Evolutionary conservation across 2,888 invertebrate species (phyloP), one percentile per base, ranked within the genome.

Genomic region (Neelides folsomi): DNA sequence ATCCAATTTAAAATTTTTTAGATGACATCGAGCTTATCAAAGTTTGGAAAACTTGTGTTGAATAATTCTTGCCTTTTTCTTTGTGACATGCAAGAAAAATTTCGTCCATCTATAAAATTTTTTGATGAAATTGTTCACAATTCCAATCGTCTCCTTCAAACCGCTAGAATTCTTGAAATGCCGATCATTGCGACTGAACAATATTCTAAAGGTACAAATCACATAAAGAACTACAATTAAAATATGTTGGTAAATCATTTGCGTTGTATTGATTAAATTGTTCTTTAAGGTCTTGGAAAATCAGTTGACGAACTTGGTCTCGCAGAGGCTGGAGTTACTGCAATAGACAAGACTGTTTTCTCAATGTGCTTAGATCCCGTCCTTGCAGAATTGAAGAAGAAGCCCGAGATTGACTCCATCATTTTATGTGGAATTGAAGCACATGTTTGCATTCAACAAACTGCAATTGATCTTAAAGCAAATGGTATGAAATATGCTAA

Each of bases 371-470:
- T 74, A 13, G 71, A 72, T 8, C 72, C 74, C 34, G 70, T 76
- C 5, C 65, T 71, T 44, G 58, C 68, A 1, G 59, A 66, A 46
- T 55, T 76, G 57, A 66, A 68, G 46, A 65, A 66, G 4, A 58
- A 60, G 13, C 65, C 66, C 1, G 58, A 66, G 3, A 50, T 66
- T 1, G 56, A 59, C 39, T 68, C 70, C 6, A 66, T 74, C 36
- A 59, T 75, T 48, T 61, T 76, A 12, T 73, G 73, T 59, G 75
- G 75, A 15, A 73, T 76, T 54, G 75, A 79, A 70, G 70, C 77
- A 0, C 78, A 78, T 67, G 77, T 76, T 16, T 79, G 78, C 64
- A 71, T 79, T 9, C 75, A 75, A 60, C 76, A 77, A 63, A 78
- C 77, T 5, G 71, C 74, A 4, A 67, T 76, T 45, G 74, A 75